Percentiles rank a stretch among this genome's conserved stretches.
phyloP scores from a whole-genome alignment of 64 coral and sea anemone genomes.

The Cladopsammia gracilis region DNA sequence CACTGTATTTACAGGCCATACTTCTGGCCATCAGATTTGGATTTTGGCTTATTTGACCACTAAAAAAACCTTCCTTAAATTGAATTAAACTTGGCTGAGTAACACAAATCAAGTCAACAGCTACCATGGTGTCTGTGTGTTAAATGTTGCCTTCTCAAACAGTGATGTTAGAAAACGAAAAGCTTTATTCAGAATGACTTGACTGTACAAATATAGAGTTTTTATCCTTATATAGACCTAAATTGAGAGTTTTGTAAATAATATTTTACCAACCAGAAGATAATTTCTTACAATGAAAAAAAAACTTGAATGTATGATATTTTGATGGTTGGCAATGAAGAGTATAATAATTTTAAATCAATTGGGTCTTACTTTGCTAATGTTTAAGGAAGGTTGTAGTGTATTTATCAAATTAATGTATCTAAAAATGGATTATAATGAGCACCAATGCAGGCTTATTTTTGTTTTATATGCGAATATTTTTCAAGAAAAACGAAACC shows the following conservation, averaged over 20 bases:
- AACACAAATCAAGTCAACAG: too few species aligned
- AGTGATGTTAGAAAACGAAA: too few species aligned
- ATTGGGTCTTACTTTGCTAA: neutral
- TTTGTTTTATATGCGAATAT: constrained; percentile 37
- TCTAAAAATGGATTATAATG: neutral
- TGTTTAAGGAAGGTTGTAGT: constrained; percentile 22
- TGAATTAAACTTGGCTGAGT: neutral
- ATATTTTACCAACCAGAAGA: neutral
- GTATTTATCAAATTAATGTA: constrained; percentile 16
- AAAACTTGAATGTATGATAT: neutral
- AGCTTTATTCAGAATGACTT: neutral
- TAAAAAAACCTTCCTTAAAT: constrained; percentile 31
- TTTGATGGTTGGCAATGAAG: constrained; percentile 1
- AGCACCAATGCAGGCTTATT: constrained; percentile 37
- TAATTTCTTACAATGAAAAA: neutral
- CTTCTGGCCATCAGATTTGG: neutral
- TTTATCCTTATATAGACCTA: neutral
- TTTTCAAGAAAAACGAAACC: constrained; percentile 44
- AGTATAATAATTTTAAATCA: neutral
- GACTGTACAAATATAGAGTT: neutral
- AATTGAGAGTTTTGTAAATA: constrained; percentile 8
- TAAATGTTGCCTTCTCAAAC: neutral
- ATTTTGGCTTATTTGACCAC: neutral
- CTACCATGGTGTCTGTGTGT: too few species aligned
- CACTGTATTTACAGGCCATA: too few species aligned